Base-by-base conservation (phyloP, 2,113 vertebrate species). In the Rhagologus leucostigma region DNA sequence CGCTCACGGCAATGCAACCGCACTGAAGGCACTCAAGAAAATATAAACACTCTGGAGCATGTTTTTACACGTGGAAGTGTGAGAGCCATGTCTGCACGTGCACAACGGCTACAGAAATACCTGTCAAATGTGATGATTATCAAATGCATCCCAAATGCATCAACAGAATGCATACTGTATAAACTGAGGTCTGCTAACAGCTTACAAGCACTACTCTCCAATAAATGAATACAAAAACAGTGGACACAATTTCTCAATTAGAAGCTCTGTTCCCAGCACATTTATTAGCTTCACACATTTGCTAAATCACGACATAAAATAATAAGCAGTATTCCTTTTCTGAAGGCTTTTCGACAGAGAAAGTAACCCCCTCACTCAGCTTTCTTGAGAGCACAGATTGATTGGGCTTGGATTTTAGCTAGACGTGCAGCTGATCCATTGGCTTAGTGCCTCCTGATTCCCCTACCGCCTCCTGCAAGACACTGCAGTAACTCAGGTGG, bases 1-100 rank as follows among this genome's bases (percentile, higher is more conserved):
- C 0, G 1, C 16, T 49, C 32, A 7, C 0, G 5, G 32, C n/a
- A 55, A 19, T 7, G 19, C n/a, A 52, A 67, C 46, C 1, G 0
- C 0, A 1, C 30, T 59, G 37, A 16, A 10, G 21, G 19, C 44
- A 75, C 41, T 56, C 1, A 1, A 44, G 50, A 50, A 60, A 81
- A 29, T 70, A 55, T 5, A 29, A 77, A 53, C 24, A 70, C 47
- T 62, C 17, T 26, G 29, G 50, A 85, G 49, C 53, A 37, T 0
- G 3, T 12, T 55, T 73, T 35, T n/a, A 8, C 4, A 68, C 0
- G 0, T 29, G 39, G 20, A 52, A 78, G 23, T 2, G 2, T 44
- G 84, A 77, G 15, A 68, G 77, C 29, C 69, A 59, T 0, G 3
- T 37, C 37, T 64, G 27, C 46, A 33, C 0, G 1, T 47, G 44